These are phyloP conservation scores for Amiota mariae DNA, from an alignment of 2,888 invertebrate genomes.

Conservation along the genomic window DNA sequence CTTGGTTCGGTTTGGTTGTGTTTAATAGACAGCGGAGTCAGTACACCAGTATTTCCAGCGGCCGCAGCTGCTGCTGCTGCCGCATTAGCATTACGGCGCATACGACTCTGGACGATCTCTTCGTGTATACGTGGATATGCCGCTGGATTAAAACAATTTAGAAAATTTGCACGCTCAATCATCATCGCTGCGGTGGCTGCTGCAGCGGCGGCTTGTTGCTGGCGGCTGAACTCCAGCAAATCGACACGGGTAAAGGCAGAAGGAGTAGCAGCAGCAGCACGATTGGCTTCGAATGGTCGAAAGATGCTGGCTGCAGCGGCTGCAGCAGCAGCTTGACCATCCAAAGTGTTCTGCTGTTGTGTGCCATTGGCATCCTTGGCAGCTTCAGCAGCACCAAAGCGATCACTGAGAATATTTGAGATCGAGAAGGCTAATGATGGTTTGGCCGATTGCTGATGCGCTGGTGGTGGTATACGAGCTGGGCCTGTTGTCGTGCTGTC, in stretches of 20 bases:
- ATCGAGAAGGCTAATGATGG: conserved; percentile 73
- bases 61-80: conserved; percentile 40
- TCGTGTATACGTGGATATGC: conserved; percentile 73
- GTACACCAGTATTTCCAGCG: conserved; percentile 34
- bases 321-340: conserved; percentile 44
- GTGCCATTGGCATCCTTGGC: conserved; percentile 36
- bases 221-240: conserved; percentile 71
- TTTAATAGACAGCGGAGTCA: neutral
- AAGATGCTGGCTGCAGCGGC: conserved; percentile 64
- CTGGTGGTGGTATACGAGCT: conserved; percentile 64
- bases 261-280: conserved; percentile 59
- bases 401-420: conserved; percentile 73
- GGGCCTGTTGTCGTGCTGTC: conserved; percentile 45
- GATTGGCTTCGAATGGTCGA: conserved; percentile 70
- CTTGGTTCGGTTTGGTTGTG: conserved; percentile 43
- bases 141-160: conserved; percentile 72
- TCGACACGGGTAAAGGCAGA: conserved; percentile 73
- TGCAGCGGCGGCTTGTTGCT: conserved; percentile 70
- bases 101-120: conserved; percentile 71
- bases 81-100: conserved; percentile 58
- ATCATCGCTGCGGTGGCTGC: conserved; percentile 72
- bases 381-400: conserved; percentile 64
- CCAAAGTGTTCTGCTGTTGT: conserved; percentile 36
- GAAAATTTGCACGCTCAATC: conserved; percentile 71
- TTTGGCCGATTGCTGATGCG: conserved; percentile 67